A percentile compares a stretch with the other conserved stretches of the same genome.
These are phyloP conservation scores for Ceriagrion tenellum DNA, from an alignment of 2,888 invertebrate genomes.

Conservation along the genomic window DNA sequence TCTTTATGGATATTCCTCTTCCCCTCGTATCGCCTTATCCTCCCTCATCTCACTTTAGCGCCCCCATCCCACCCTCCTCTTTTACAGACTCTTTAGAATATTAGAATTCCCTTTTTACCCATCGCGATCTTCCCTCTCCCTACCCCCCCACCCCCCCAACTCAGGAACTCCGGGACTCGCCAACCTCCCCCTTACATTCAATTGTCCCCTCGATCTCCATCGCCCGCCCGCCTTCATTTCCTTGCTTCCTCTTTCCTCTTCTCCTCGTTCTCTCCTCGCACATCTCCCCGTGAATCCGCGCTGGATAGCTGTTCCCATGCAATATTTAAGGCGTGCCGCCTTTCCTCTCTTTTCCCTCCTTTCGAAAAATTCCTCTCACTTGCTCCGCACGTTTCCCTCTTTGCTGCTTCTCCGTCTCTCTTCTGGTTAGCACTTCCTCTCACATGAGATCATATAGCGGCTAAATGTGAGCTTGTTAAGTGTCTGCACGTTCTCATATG, in stretches of 20 bases:
- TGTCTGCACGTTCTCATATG: no score
- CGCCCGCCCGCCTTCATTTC: not conserved
- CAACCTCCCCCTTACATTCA: not conserved
- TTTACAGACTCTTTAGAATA: not conserved
- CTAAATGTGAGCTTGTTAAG: no score
- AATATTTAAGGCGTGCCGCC: not conserved
- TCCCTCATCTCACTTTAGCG: not conserved
- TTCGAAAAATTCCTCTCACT: not conserved
- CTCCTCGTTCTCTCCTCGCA: not conserved
- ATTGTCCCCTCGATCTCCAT: not conserved
- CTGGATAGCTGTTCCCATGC: not conserved
- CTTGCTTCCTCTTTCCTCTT: not conserved
- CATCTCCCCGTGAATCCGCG: not conserved
- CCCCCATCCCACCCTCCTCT: not conserved
- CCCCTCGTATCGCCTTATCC: not conserved
- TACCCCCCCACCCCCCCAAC: not conserved
- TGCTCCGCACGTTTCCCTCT: not conserved
- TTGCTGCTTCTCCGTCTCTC: not conserved
- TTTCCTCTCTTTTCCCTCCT: not conserved
- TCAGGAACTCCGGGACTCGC: not conserved
- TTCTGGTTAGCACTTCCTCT: no score
- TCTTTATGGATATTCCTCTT: conserved; percentile 3
- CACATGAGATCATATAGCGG: no score
- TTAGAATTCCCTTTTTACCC: not conserved
- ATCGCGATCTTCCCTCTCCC: no score